Evolutionary conservation across 2,797 vertebrate species (phyloP), one percentile per base, ranked within the genome.

Genomic region (Lepus townsendii): DNA sequence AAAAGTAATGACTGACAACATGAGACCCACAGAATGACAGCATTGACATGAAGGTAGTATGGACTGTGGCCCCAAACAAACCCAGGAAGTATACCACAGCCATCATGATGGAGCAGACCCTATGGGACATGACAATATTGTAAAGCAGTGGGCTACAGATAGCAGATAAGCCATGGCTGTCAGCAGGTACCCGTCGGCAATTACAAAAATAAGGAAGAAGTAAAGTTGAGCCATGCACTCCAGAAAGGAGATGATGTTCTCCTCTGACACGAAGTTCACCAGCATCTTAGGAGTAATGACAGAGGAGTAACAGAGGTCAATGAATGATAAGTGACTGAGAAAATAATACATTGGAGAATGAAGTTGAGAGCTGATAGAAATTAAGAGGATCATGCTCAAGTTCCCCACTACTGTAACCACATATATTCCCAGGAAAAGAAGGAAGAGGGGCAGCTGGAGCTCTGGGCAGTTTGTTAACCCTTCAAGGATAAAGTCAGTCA

Each of bases 381-480:
- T 97, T n/a, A 97, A 68, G 14, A 94, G 50, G 12, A 95, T 90
- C 83, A 97, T 91, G 9, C 96, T 85, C 47, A 95, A 35, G 75
- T 97, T 97, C 1, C 60, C 93, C 68, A 87, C 63, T 24, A 97
- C 22, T 0, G 94, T 94, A 13, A 76, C 26, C 32, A 69, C 1
- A 11, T 95, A 97, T 71, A 96, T 83, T 30, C 84, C 69, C 3
- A 97, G 87, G 84, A 97, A 97, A 2, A 97, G 17, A 12, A 94
- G 4, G 26, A 96, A 88, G 42, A 97, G n/a, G 6, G 75, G 91
- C 6, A 88, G 66, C 62, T 94, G 95, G 68, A 95, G 52, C 4
- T 91, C 88, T 72, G 85, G 65, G 20, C 62, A 32, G 50, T 93
- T 24, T 35, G 84, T 86, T 66, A 96, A 86, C 24, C 84, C 75